Evolutionary conservation across 2,797 vertebrate genomes (phyloP), one percentile per base, ranked within the genome.

Genomic region (Loris lydekkerianus): DNA sequence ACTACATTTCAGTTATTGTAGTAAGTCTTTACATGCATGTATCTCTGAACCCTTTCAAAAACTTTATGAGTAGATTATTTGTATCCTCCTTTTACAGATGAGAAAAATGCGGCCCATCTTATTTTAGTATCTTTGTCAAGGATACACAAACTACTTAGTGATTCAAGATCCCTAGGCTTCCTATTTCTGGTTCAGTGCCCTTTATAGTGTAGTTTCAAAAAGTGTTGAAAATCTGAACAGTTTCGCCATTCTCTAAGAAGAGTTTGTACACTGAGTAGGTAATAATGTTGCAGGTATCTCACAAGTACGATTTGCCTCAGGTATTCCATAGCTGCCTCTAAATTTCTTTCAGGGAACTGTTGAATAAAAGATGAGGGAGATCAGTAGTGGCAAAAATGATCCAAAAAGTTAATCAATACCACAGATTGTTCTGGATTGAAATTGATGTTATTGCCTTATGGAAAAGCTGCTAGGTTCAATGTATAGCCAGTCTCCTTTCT

Each of bases 291-390:
- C 70, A 85, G 63, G 90, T 56, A 94, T 81, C 37, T 87, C 69
- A 73, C n/a, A 58, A 95, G 70, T 81, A 80, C 86, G 27, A 75
- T 96, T 97, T 96, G 81, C 93, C 77, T 82, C 40, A 53, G 61
- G 65, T 93, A 25, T 87, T 95, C 61, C 76, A 94, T 72, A 88
- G n/a, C 93, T 89, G 87, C 76, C 80, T 95, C 61, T 82, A 87
- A 91, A 92, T 95, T 94, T 96, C 76, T 91, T 95, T 91, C 43
- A 53, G 56, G 23, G 15, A 93, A 37, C 56, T 93, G 20, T 67
- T 96, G 80, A 96, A 97, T 96, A 95, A 94, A 95, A 97, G 86
- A 95, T 89, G 67, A 96, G 94, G 84, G 27, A 95, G n/a, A 65
- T 85, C 77, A 87, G 89, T 78, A 92, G 61, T 82, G 34, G 69